These are phyloP conservation scores for Bombylius discolor DNA, from an alignment of 2,888 invertebrate species.

Conservation along the genomic window DNA sequence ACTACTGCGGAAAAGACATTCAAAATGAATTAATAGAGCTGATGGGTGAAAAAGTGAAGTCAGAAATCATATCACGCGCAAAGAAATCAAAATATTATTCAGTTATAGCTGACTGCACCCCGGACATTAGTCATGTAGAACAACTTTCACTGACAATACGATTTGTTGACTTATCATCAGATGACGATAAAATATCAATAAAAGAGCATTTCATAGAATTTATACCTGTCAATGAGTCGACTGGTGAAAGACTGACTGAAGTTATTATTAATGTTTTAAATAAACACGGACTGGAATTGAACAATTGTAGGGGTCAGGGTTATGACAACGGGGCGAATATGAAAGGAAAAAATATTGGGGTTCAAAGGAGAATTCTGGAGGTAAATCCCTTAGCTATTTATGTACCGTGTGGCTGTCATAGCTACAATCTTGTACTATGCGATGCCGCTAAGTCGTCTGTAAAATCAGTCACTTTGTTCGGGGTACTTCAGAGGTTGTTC, in stretches of 20 bases:
- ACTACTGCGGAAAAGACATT: too few relatives aligned
- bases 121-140: background rate
- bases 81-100: background rate
- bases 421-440: too few relatives aligned
- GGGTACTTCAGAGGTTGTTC: too few relatives aligned
- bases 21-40: too few relatives aligned
- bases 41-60: too few relatives aligned
- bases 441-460: too few relatives aligned
- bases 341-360: background rate
- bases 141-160: background rate
- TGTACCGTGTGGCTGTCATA: too few relatives aligned
- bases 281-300: background rate
- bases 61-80: too few relatives aligned
- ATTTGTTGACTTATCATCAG: background rate
- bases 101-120: background rate
- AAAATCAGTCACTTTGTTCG: too few relatives aligned
- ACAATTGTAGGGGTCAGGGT: background rate
- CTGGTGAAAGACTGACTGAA: background rate
- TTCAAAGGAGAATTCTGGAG: background rate
- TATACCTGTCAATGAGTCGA: background rate
- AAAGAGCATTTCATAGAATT: background rate
- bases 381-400: too few relatives aligned
- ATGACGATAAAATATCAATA: background rate
- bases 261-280: background rate
- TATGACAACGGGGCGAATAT: slow-evolving; percentile 1